Percentiles rank a stretch among this genome's conserved stretches.
Conservation (phyloP, 2,113 vertebrate genomes). For the Rattus rattus region DNA sequence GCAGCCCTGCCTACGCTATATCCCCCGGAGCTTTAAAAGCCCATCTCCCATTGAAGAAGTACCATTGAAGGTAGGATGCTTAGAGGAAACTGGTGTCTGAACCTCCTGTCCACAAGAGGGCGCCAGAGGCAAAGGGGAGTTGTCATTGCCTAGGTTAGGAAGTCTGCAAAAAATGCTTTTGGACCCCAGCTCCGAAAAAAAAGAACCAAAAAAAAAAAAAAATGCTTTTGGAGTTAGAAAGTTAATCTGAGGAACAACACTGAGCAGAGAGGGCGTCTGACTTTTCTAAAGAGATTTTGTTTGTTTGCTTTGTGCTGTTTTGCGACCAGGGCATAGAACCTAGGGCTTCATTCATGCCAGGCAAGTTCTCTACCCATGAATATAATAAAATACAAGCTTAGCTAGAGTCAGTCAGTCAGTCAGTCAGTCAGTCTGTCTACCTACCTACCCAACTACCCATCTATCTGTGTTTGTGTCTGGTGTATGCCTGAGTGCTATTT, state of each 20-base stretch:
- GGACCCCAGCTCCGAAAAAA: no score
- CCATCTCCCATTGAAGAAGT: no score
- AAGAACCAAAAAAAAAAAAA: no score
- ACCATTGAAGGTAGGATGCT: neutral
- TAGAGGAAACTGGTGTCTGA: neutral
- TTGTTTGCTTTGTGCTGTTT: neutral
- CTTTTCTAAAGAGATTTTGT: neutral
- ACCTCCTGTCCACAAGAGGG: conserved; percentile 53
- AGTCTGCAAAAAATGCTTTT: neutral
- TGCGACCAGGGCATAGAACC: neutral
- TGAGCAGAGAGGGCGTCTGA: neutral
- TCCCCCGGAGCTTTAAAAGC: neutral
- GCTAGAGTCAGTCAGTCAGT: no score
- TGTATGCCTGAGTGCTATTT: neutral
- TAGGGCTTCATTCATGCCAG: no score
- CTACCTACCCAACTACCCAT: neutral
- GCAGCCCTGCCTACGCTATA: neutral
- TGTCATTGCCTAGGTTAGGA: neutral
- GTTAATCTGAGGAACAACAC: neutral
- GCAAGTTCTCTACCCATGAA: neutral
- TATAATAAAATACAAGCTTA: neutral
- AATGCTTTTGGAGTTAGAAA: neutral
- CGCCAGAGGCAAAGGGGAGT: conserved; percentile 35
- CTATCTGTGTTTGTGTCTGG: neutral
- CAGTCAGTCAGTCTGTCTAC: neutral